Percentiles rank a stretch among this genome's conserved stretches.
These are phyloP conservation scores for Rhogogaster chlorosoma DNA, from an alignment of 2,888 invertebrate genomes.

Conservation along the genomic window DNA sequence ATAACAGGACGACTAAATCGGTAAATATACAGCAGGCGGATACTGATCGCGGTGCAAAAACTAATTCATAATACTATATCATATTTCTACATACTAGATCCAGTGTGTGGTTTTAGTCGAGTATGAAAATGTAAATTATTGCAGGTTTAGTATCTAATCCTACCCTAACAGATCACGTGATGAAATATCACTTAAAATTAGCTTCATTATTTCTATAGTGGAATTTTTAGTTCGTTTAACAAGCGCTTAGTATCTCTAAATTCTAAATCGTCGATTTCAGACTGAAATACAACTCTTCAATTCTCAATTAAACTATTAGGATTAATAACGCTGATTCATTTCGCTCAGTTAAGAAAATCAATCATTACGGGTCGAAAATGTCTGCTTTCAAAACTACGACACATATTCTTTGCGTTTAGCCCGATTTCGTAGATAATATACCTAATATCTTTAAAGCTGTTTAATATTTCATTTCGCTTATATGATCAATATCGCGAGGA, in stretches of 20 bases:
- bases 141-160: not conserved
- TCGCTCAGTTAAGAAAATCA: too few relatives aligned
- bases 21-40: slow-evolving; percentile 4
- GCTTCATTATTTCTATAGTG: not conserved
- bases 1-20: not conserved
- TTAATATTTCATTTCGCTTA: not conserved
- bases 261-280: not conserved
- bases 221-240: not conserved
- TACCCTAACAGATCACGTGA: not conserved
- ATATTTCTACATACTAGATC: not conserved
- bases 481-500: not conserved
- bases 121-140: slow-evolving; percentile 18
- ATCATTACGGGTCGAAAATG: not conserved
- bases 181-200: not conserved
- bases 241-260: not conserved
- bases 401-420: not conserved
- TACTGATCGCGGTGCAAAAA: not conserved
- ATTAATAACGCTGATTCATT: not conserved
- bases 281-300: slow-evolving; percentile 12
- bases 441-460: not conserved
- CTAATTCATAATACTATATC: not conserved
- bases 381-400: not conserved
- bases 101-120: not conserved
- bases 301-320: not conserved
- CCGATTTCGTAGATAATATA: not conserved